Evolutionary conservation across 2,797 vertebrate species (phyloP), one percentile per base, ranked within the genome.

Genomic region (Masticophis lateralis): DNA sequence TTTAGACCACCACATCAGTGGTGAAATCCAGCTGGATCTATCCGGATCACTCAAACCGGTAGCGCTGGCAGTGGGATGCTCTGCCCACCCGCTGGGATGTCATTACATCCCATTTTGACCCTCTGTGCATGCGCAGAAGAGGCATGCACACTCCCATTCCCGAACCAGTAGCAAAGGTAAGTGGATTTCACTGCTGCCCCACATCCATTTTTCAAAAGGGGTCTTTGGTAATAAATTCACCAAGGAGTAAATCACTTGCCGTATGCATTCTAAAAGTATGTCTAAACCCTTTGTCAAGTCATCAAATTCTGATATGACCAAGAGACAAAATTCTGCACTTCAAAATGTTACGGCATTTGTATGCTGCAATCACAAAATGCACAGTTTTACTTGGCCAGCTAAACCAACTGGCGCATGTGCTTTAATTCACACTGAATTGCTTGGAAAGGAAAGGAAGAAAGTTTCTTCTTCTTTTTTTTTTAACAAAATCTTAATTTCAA

Each of bases 391-490:
- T 87, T n/a, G 53, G 61, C 47, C 60, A n/a, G 32, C n/a, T 28
- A 83, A 83, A 47, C 9, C 37, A 8, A n/a, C 60, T 47, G 37
- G 6, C 13, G 25, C 5, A 1, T 59, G 22, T 69, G 16, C 93
- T 94, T 96, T 8, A 92, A 69, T 96, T 96, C 97, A 96, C 94
- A 94, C 90, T 94, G 96, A 97, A 97, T 92, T 94, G 95, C 95
- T 97, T 97, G 96, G 97, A 96, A 92, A 87, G 25, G 63, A 94
- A 96, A 94, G 32, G 11, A 57, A 59, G 55, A 37, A 83, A 55
- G 16, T 83, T 87, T 55, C 20, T 63, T 51, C 47, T 60, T 56
- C 11, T 56, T 56, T 2, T 93, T 91, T 91, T 95, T 94, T 92
- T 87, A 60, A 59, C 93, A 92, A 91, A 90, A 90, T 96, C 91